A percentile compares a stretch with the other conserved stretches of the same genome.
phyloP scores from a whole-genome alignment of 2,888 invertebrate genomes.

The Andrena fulva region DNA sequence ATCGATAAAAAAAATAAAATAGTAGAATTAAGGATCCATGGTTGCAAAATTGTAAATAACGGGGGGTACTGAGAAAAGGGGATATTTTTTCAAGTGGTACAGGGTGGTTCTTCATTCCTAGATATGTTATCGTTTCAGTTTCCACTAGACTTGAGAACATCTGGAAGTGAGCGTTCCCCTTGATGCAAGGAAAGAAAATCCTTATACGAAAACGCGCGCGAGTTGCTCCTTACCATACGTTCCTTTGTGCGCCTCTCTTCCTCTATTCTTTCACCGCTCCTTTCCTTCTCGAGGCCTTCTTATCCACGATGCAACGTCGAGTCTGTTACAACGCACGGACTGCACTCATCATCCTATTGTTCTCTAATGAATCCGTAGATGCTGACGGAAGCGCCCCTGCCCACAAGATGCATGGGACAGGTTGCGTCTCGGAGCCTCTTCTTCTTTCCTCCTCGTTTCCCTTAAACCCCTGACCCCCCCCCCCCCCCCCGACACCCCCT shows the following conservation, averaged over 20 bases:
- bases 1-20: too few species aligned
- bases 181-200: constrained; percentile 39
- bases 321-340: constrained; percentile 72
- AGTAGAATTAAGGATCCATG: too few species aligned
- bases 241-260: constrained; percentile 41
- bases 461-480: constrained; percentile 28
- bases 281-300: constrained; percentile 27
- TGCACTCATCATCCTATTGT: constrained; percentile 83
- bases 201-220: constrained; percentile 47
- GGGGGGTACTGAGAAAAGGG: too few species aligned
- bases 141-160: neutral
- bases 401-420: constrained; percentile 78
- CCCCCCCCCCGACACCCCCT: neutral
- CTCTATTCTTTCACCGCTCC: constrained; percentile 14
- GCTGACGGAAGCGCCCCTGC: constrained; percentile 81
- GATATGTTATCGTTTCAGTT: neutral
- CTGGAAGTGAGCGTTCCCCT: neutral
- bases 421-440: constrained; percentile 70
- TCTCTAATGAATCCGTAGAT: constrained; percentile 84
- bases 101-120: too few species aligned
- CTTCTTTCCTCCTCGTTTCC: constrained; percentile 65
- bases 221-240: constrained; percentile 47
- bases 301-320: constrained; percentile 64
- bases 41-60: too few species aligned
- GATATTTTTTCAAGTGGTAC: too few species aligned